Evolutionary conservation across 2,888 invertebrate genomes (phyloP).

Genomic region (Hofmannophila pseudospretella): DNA sequence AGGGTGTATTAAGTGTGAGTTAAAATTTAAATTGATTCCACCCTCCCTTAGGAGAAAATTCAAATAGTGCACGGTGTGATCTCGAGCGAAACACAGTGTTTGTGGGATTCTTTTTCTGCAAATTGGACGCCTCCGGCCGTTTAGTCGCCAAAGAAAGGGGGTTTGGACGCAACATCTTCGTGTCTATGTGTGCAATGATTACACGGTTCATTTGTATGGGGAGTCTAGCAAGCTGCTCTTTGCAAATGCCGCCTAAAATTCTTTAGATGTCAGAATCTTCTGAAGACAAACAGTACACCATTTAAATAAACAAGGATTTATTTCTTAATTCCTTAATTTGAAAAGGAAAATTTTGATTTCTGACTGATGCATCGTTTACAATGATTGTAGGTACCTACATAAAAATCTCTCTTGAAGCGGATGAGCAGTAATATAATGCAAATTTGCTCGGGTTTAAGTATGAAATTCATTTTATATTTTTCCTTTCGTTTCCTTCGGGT

Average conservation of each 20-base stretch:
- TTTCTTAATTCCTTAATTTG: slow-evolving; percentile 30
- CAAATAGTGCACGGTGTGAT: slow-evolving; percentile 75
- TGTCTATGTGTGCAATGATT: slow-evolving; percentile 41
- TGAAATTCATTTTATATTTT: slow-evolving; percentile 58
- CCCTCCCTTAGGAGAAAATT: slow-evolving; percentile 67
- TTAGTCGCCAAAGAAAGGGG: slow-evolving; percentile 57
- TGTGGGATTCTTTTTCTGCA: slow-evolving; percentile 73
- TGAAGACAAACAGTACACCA: no score
- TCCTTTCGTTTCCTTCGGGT: slow-evolving; percentile 47
- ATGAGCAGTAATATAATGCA: slow-evolving; percentile 68
- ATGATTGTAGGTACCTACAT: no score
- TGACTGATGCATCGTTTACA: slow-evolving; percentile 55
- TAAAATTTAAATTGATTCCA: slow-evolving; percentile 78
- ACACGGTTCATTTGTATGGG: slow-evolving; percentile 54
- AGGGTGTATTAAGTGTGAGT: slow-evolving; percentile 77
- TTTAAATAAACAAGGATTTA: background rate
- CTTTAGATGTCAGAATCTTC: background rate
- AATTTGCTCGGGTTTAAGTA: slow-evolving; percentile 60
- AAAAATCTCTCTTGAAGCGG: slow-evolving; percentile 32
- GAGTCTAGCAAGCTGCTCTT: slow-evolving; percentile 4
- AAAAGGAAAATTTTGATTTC: slow-evolving; percentile 44
- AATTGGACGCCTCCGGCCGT: slow-evolving; percentile 72
- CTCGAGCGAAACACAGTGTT: slow-evolving; percentile 67
- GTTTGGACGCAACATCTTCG: slow-evolving; percentile 31
- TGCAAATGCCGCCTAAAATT: slow-evolving; percentile 2